Conservation (phyloP, 1,140 invertebrate species). For the Plodia interpunctella region DNA sequence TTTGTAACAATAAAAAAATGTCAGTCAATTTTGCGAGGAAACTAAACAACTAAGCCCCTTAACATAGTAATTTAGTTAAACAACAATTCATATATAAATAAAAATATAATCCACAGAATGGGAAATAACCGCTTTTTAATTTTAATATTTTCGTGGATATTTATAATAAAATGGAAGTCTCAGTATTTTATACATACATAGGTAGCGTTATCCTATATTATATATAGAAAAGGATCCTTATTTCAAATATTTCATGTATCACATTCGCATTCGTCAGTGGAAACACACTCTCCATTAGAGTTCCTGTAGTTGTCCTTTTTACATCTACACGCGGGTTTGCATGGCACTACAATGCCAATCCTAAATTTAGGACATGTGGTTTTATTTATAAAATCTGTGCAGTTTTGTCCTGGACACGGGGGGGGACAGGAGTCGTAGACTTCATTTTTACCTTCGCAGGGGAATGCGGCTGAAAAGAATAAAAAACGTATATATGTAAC, state of each 20-base stretch:
- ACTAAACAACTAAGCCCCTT: too few relatives aligned
- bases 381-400: slow-evolving; percentile 21
- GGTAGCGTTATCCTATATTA: too few relatives aligned
- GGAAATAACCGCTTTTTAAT: too few relatives aligned
- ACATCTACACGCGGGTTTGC: slow-evolving; percentile 19
- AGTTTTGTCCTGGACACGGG: slow-evolving; percentile 19
- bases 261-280: slow-evolving; percentile 12
- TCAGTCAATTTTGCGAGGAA: too few relatives aligned
- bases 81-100: too few relatives aligned
- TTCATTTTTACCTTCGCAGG: slow-evolving; percentile 20
- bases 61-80: too few relatives aligned
- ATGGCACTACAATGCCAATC: slow-evolving; percentile 20
- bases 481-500: too few relatives aligned
- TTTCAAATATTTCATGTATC: neutral
- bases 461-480: slow-evolving; percentile 21
- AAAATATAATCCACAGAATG: too few relatives aligned
- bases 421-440: slow-evolving; percentile 16
- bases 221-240: neutral
- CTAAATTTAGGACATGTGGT: slow-evolving; percentile 16
- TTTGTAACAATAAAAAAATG: too few relatives aligned
- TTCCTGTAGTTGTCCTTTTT: slow-evolving; percentile 17
- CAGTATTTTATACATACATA: too few relatives aligned
- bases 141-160: too few relatives aligned
- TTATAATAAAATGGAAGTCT: too few relatives aligned
- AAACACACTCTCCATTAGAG: slow-evolving; percentile 14